Percentiles rank a stretch among this genome's conserved stretches.
phyloP scores from a whole-genome alignment of 2,797 vertebrate species.

The Macropus fuliginosus region DNA sequence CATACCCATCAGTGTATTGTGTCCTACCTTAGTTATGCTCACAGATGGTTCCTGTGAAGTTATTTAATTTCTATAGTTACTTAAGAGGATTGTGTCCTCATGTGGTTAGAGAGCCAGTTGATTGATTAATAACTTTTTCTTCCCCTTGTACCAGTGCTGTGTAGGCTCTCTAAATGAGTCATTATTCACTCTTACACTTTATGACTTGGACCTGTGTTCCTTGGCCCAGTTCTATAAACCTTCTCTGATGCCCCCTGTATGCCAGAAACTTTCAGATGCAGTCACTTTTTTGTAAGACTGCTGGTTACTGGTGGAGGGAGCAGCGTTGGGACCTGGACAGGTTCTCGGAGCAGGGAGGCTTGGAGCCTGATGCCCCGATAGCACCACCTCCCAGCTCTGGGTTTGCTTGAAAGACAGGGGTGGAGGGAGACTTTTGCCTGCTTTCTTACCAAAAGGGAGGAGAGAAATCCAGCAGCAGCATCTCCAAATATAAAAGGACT shows the following conservation, averaged over 20 bases:
- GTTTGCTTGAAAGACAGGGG: too few relatives aligned
- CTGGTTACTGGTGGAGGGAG: not conserved
- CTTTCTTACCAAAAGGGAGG: too few relatives aligned
- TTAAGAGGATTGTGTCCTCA: not conserved
- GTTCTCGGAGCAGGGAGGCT: too few relatives aligned
- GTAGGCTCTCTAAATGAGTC: not conserved
- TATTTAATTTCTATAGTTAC: not conserved
- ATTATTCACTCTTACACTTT: not conserved
- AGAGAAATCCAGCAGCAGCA: too few relatives aligned
- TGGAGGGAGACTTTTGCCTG: too few relatives aligned
- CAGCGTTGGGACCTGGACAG: too few relatives aligned
- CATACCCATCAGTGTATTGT: not conserved
- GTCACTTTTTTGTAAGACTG: not conserved
- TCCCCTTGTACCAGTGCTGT: not conserved
- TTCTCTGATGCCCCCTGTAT: not conserved
- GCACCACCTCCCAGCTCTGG: too few relatives aligned
- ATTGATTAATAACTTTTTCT: not conserved
- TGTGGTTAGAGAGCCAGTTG: not conserved
- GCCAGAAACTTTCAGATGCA: not conserved
- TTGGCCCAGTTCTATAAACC: not conserved
- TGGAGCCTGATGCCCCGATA: too few relatives aligned
- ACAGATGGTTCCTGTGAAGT: not conserved
- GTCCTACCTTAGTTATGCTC: not conserved
- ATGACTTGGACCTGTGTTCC: not conserved
- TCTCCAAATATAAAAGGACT: too few relatives aligned